Conservation (phyloP, 1,140 invertebrate genomes). For the Solenopsis invicta region DNA sequence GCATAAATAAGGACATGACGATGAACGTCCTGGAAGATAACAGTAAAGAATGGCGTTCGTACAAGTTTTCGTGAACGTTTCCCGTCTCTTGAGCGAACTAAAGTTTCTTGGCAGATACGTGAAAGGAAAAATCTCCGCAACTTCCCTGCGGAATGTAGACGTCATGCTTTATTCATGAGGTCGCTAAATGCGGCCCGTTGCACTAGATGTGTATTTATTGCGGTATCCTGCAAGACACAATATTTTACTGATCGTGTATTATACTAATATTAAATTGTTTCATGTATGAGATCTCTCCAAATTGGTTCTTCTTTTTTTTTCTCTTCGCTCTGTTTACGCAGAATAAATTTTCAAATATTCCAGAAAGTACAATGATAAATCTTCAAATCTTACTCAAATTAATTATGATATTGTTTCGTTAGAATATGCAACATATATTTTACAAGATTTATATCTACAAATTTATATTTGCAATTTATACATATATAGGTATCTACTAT, state of each 20-base stretch:
- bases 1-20: constrained; percentile 60
- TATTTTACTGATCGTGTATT: constrained; percentile 58
- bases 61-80: constrained; percentile 49
- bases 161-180: constrained; percentile 75
- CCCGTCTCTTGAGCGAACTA: constrained; percentile 46
- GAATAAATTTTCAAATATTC: background rate
- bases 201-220: constrained; percentile 68
- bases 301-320: background rate
- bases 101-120: constrained; percentile 51
- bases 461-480: no score
- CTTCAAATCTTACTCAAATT: background rate
- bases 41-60: constrained; percentile 52
- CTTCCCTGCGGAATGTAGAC: constrained; percentile 60
- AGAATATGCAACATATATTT: background rate
- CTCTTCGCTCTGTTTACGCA: background rate
- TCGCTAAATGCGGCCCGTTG: constrained; percentile 72
- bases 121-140: constrained; percentile 54
- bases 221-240: constrained; percentile 41
- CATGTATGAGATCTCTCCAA: background rate
- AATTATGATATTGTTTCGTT: background rate
- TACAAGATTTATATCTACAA: background rate
- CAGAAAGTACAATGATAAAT: background rate
- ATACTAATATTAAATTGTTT: constrained; percentile 29
- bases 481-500: no score
- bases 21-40: constrained; percentile 57